Evolutionary conservation across 2,888 invertebrate genomes (phyloP), one percentile per base, ranked within the genome.

Genomic region (Phaonia tiefii): DNA sequence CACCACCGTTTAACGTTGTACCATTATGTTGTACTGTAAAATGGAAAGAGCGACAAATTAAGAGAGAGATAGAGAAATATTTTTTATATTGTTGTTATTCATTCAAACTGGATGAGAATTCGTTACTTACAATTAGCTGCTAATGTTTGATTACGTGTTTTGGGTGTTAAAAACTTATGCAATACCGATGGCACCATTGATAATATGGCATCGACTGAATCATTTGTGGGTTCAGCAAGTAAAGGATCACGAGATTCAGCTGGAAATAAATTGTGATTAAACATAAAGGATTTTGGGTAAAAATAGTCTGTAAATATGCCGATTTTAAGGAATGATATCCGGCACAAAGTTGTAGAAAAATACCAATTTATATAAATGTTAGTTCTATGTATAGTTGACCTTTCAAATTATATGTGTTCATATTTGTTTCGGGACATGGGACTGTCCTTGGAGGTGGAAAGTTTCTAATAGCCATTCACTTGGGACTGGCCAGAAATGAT

Each of bases 151-250:
- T 95, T 95, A 86, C 92, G 93, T 25, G 93, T 92, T 86, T 93
- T 94, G 54, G 94, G 93, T 20, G 94, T 94, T 83, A 95, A 91
- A 91, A 94, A 96, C 92, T 96, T 96, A 91, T 96, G 96, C 84
- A 96, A 92, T 84, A 95, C 95, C 37, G 94, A 94, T 51, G 96
- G 96, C 84, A 96, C 96, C 92, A 96, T 93, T 80, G 95, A 95
- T 83, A 96, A 92, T 71, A 96, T 95, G 85, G 96, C 95, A 84
- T 94, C 94, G 71, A 94, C 93, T 0, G 95, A 95, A 87, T 96
- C 96, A 89, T 96, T 96, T 85, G 92, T 91, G 69, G 93, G 91
- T 81, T 90, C 90, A 54, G 83, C 86, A 56, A 89, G 82, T 76
- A 88, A 84, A 1, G 90, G 89, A 81, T 93, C 93, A 91, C 92